A percentile compares a stretch with the other conserved stretches of the same genome.
Evolutionary conservation across 2,113 vertebrate species (phyloP).

Genomic region (Dipodomys spectabilis): DNA sequence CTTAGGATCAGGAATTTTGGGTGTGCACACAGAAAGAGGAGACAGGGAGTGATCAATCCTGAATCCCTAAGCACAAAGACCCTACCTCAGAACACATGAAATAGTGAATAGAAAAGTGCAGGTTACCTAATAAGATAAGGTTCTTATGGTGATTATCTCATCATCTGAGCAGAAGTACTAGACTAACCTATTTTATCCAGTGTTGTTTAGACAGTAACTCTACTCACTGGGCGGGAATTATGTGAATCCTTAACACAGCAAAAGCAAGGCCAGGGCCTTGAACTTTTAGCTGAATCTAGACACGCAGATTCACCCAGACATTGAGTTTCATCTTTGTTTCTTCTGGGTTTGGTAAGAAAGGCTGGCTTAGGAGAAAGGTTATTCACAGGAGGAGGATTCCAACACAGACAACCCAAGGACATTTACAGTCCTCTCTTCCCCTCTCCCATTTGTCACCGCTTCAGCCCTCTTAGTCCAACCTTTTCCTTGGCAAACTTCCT

Average conservation of each 20-base stretch:
- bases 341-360: slow-evolving; percentile 3
- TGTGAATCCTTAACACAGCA: not conserved
- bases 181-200: too few relatives aligned
- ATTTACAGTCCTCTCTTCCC: not conserved
- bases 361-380: not conserved
- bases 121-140: not conserved
- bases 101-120: not conserved
- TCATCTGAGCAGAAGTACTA: not conserved
- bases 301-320: not conserved
- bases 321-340: slow-evolving; percentile 2
- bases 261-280: slow-evolving; percentile 5
- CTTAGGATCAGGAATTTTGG: not conserved
- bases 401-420: too few relatives aligned
- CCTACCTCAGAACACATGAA: not conserved
- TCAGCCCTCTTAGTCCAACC: slow-evolving; percentile 66
- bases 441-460: slow-evolving; percentile 68
- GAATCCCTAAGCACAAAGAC: not conserved
- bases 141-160: not conserved
- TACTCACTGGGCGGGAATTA: not conserved
- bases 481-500: slow-evolving; percentile 77
- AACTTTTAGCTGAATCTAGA: slow-evolving; percentile 10
- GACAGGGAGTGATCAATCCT: not conserved
- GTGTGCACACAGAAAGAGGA: not conserved
- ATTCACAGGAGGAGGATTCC: not conserved
- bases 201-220: not conserved